phyloP scores from a whole-genome alignment of 2,888 invertebrate species.

The Lottia scabra region DNA sequence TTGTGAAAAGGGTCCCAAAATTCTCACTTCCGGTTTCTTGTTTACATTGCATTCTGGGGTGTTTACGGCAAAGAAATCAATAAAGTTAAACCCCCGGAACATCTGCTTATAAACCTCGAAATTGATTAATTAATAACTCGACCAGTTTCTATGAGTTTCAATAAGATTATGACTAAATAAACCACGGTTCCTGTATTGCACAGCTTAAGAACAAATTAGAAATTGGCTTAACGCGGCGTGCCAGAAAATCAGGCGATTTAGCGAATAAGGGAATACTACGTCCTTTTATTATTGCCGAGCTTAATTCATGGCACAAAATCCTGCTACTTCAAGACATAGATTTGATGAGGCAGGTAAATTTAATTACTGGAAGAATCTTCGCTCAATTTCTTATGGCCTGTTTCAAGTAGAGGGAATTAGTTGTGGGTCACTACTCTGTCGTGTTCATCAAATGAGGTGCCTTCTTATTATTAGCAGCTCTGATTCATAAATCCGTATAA shows the following conservation, averaged over 20 bases:
- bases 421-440: background rate
- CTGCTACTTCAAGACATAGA: background rate
- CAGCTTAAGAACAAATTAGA: slow-evolving; percentile 1
- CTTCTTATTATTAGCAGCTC: background rate
- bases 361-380: slow-evolving; percentile 1
- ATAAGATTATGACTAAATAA: no score
- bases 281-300: background rate
- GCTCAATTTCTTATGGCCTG: background rate
- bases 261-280: slow-evolving; percentile 1
- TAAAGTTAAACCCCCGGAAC: background rate
- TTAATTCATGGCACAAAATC: background rate
- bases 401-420: background rate
- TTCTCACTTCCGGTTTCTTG: no score
- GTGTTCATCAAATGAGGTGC: background rate
- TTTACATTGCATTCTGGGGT: no score
- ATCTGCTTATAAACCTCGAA: background rate
- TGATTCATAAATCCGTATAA: background rate
- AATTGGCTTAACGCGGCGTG: slow-evolving; percentile 4
- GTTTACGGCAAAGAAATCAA: no score
- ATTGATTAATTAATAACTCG: background rate
- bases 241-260: background rate
- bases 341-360: slow-evolving; percentile 3
- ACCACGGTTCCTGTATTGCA: background rate
- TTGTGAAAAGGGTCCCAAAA: no score
- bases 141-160: no score